Conservation (phyloP, 2,113 vertebrate genomes). For the Eira barbara region DNA sequence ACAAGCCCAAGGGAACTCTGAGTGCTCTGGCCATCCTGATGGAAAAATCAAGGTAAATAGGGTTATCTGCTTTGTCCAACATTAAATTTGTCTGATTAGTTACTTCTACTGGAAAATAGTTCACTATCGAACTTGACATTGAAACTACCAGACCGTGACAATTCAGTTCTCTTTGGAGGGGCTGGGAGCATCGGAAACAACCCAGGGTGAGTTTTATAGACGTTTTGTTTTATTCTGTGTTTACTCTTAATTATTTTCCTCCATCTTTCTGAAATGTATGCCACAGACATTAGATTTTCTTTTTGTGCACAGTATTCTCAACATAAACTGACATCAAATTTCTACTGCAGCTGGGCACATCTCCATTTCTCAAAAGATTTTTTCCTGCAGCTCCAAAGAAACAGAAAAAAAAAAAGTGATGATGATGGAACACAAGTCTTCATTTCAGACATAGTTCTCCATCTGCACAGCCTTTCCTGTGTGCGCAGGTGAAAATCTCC, state of each 20-base stretch:
- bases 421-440: background rate
- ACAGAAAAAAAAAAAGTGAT: background rate
- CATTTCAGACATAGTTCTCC: background rate
- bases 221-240: background rate
- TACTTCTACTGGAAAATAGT: background rate
- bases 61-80: background rate
- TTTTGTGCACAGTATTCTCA: background rate
- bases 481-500: background rate
- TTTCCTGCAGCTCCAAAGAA: background rate
- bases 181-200: background rate
- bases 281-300: background rate
- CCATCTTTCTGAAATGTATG: background rate
- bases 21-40: background rate
- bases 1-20: background rate
- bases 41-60: conserved; percentile 25
- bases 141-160: background rate
- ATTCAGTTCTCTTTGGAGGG: background rate
- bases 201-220: conserved; percentile 32
- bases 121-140: background rate
- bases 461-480: background rate
- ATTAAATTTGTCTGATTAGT: background rate
- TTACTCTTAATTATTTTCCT: background rate
- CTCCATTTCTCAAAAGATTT: background rate
- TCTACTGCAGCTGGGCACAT: background rate
- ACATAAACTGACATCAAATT: background rate